Percentiles rank a stretch among this genome's conserved stretches.
phyloP scores from a whole-genome alignment of 1,140 invertebrate genomes.

The Drosophila pachea region DNA sequence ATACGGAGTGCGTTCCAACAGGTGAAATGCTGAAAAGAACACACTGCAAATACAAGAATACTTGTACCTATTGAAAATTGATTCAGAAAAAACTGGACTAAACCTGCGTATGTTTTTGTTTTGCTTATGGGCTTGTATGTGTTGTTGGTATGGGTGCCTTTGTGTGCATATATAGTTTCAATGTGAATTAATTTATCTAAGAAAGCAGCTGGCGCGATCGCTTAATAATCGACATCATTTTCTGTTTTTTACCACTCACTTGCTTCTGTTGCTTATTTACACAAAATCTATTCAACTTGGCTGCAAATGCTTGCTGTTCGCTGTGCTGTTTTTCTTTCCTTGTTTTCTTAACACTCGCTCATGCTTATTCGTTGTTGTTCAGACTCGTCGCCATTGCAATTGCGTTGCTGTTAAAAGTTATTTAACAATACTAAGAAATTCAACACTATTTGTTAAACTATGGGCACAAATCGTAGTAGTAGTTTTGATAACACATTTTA shows the following conservation, averaged over 20 bases:
- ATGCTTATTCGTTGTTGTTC: slow-evolving; percentile 26
- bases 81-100: slow-evolving; percentile 12
- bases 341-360: slow-evolving; percentile 45
- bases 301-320: slow-evolving; percentile 22
- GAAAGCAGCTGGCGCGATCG: slow-evolving; percentile 54
- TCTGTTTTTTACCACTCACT: slow-evolving; percentile 44
- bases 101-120: slow-evolving; percentile 61
- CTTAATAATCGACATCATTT: slow-evolving; percentile 29
- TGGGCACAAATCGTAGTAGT: slow-evolving; percentile 1
- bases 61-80: slow-evolving; percentile 10
- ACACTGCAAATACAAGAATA: slow-evolving; percentile 11
- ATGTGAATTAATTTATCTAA: slow-evolving; percentile 53
- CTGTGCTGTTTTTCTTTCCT: slow-evolving; percentile 18
- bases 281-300: slow-evolving; percentile 19
- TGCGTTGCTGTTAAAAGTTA: slow-evolving; percentile 35
- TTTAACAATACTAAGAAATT: neutral
- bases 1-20: slow-evolving; percentile 28
- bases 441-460: slow-evolving; percentile 3
- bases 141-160: slow-evolving; percentile 13
- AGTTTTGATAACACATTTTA: slow-evolving; percentile 34
- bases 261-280: slow-evolving; percentile 24
- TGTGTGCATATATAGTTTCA: slow-evolving; percentile 8
- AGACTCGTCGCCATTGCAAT: slow-evolving; percentile 49
- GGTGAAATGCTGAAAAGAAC: slow-evolving; percentile 27
- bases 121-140: slow-evolving; percentile 36